Conservation (phyloP, 92 coral and sea anemone species). For the Porites cylindrica region DNA sequence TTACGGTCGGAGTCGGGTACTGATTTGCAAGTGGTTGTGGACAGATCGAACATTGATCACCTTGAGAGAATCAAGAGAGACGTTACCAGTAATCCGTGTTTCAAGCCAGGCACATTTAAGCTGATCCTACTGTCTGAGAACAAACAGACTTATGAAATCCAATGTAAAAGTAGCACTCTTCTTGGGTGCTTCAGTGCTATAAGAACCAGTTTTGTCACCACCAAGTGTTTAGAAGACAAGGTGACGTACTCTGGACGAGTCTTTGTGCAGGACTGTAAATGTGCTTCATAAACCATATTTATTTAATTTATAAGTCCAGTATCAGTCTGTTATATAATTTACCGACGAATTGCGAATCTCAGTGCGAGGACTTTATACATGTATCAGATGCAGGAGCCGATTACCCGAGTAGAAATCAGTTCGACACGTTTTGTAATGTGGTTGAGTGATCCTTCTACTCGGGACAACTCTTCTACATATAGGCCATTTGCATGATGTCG, state of each 20-base stretch:
- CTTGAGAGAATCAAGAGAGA: constrained; percentile 25
- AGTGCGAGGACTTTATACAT: neutral
- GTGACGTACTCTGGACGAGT: neutral
- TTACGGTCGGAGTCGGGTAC: neutral
- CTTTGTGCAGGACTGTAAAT: neutral
- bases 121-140: neutral
- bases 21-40: neutral
- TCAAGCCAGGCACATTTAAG: neutral
- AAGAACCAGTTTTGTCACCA: neutral
- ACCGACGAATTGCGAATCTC: neutral
- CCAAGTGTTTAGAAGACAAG: neutral
- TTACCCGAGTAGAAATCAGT: no score
- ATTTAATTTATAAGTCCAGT: no score
- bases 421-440: no score
- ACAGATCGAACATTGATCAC: neutral
- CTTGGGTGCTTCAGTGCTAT: neutral
- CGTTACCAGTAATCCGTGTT: neutral
- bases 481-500: no score
- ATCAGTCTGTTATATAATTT: no score
- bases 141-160: neutral
- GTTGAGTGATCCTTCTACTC: no score
- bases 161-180: neutral
- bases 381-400: no score
- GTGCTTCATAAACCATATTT: constrained; percentile 5
- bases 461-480: no score